Conservation (phyloP, 2,888 invertebrate species). For the Mesoligia furuncula region DNA sequence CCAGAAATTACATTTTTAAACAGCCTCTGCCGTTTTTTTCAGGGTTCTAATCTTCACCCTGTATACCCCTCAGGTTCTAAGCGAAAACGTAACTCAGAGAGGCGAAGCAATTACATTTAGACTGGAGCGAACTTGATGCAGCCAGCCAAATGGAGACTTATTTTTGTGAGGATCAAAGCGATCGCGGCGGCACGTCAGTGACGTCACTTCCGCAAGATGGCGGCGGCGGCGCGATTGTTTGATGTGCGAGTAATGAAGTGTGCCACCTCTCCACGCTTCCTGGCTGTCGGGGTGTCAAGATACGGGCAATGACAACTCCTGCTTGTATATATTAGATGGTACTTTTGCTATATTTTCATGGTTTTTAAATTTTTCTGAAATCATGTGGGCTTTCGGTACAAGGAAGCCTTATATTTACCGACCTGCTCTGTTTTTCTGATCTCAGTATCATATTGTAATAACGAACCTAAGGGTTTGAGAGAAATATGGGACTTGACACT, state of each 20-base stretch:
- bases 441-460: neutral
- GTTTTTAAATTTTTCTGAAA: constrained; percentile 21
- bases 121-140: constrained; percentile 70
- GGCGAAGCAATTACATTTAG: constrained; percentile 79
- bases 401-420: neutral
- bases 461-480: neutral
- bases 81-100: constrained; percentile 43
- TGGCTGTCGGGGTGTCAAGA: constrained; percentile 87
- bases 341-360: constrained; percentile 69
- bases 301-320: constrained; percentile 82
- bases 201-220: constrained; percentile 90
- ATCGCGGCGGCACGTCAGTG: constrained; percentile 83
- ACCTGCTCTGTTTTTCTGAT: neutral
- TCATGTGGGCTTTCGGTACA: neutral
- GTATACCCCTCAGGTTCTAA: constrained; percentile 23
- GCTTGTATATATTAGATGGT: constrained; percentile 79
- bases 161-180: constrained; percentile 89
- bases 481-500: too few relatives aligned
- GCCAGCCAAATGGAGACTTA: constrained; percentile 76
- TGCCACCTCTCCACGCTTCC: constrained; percentile 87
- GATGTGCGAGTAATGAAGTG: constrained; percentile 91
- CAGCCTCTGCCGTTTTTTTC: neutral
- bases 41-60: constrained; percentile 2
- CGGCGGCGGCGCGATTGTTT: constrained; percentile 88
- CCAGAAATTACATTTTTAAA: neutral